These are phyloP conservation scores for Catalaphyllia jardinei DNA, from an alignment of 64 coral and sea anemone genomes.

Conservation along the genomic window DNA sequence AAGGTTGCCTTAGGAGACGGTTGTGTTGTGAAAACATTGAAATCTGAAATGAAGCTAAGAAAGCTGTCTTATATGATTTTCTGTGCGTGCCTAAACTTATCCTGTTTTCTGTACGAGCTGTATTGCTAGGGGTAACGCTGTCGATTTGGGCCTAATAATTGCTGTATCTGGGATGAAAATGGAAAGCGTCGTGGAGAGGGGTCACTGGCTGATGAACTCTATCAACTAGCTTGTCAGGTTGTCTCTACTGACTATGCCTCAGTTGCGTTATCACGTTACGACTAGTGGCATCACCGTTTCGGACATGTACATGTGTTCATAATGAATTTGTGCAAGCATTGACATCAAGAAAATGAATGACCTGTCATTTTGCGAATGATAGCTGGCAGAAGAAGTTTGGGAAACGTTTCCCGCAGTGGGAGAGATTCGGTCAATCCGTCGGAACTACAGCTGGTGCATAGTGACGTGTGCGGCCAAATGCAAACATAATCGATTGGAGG, in stretches of 20 bases:
- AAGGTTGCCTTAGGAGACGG: conserved; percentile 55
- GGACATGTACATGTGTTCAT: conserved; percentile 53
- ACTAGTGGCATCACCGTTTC: conserved; percentile 49
- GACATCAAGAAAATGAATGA: conserved; percentile 7
- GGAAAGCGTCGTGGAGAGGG: conserved; percentile 40
- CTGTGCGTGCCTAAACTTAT: conserved; percentile 44
- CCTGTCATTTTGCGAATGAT: conserved; percentile 34
- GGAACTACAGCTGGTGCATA: conserved; percentile 57
- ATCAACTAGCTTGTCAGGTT: conserved; percentile 59
- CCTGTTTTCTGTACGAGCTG: conserved; percentile 22
- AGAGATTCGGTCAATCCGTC: conserved; percentile 23
- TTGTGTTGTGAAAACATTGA: conserved; percentile 52
- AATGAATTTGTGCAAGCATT: conserved; percentile 27
- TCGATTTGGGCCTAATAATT: conserved; percentile 40
- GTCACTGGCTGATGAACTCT: conserved; percentile 43
- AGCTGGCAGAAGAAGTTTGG: conserved; percentile 20
- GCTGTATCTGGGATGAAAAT: conserved; percentile 41
- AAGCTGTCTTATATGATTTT: conserved; percentile 43
- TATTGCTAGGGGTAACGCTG: conserved; percentile 38
- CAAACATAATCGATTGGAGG: conserved; percentile 29
- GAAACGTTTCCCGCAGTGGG: conserved; percentile 46
- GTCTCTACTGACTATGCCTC: conserved; percentile 29
- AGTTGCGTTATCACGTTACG: conserved; percentile 19
- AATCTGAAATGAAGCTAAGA: conserved; percentile 26
- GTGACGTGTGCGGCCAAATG: conserved; percentile 44